Percentiles rank a stretch among this genome's conserved stretches.
These are phyloP conservation scores for Catharus minimus DNA, from an alignment of 2,113 vertebrate genomes.

Conservation along the genomic window DNA sequence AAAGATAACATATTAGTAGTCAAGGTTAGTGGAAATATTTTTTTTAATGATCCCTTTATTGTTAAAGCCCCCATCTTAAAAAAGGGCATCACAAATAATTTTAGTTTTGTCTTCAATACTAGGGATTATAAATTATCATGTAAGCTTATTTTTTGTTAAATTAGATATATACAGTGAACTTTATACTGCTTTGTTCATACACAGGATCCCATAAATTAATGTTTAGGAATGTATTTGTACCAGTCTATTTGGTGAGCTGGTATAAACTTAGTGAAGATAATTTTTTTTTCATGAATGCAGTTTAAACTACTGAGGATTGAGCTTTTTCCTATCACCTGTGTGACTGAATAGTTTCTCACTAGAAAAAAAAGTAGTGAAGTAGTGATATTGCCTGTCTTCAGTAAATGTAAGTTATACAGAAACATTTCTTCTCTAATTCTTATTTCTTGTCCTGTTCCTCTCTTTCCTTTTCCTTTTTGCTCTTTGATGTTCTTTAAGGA, in stretches of 20 bases:
- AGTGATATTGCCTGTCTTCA: background rate
- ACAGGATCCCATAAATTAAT: background rate
- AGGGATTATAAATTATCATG: background rate
- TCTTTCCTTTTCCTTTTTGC: background rate
- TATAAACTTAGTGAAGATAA: background rate
- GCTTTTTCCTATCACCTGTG: background rate
- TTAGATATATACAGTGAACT: slow-evolving; percentile 30
- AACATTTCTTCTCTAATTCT: background rate
- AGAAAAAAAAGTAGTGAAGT: background rate
- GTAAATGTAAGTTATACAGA: background rate
- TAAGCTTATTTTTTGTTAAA: slow-evolving; percentile 9
- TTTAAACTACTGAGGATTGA: background rate
- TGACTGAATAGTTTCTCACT: background rate
- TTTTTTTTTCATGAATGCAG: background rate
- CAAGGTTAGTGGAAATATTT: slow-evolving; percentile 30
- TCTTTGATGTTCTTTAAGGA: background rate
- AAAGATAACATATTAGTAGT: background rate
- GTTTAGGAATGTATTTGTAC: background rate
- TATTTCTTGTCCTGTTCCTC: background rate
- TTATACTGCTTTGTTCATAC: background rate
- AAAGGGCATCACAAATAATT: background rate
- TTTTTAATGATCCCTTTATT: background rate
- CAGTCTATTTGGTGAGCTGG: background rate
- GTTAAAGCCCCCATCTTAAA: background rate
- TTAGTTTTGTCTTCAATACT: background rate